A percentile compares a stretch with the other conserved stretches of the same genome.
Conservation (phyloP, 1,140 invertebrate species). For the Drosophila virilis region DNA sequence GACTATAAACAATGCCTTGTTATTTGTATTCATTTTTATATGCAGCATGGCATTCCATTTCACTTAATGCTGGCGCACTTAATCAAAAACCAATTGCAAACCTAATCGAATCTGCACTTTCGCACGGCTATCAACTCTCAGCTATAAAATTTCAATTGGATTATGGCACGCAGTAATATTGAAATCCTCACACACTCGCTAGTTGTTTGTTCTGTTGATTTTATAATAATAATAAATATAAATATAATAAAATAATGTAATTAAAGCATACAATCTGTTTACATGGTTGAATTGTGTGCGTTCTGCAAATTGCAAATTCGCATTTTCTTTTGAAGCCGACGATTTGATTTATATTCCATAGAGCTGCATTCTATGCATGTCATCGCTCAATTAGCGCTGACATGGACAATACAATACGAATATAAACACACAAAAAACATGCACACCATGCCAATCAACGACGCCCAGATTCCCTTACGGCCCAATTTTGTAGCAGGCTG, state of each 20-base stretch:
- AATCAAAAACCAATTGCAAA: conserved; percentile 29
- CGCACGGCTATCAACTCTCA: background rate
- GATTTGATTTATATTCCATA: conserved; percentile 37
- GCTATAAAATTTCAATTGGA: conserved; percentile 32
- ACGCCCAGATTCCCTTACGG: background rate
- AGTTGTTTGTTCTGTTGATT: conserved; percentile 8
- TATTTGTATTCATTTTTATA: no score
- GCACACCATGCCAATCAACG: background rate
- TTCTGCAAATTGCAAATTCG: conserved; percentile 26
- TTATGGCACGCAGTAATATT: conserved; percentile 23
- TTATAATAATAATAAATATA: conserved; percentile 21
- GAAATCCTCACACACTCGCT: background rate
- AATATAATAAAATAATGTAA: conserved; percentile 32
- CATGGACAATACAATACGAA: conserved; percentile 20
- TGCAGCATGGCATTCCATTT: no score
- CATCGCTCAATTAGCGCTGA: conserved; percentile 43
- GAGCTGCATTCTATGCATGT: conserved; percentile 31
- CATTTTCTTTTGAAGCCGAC: conserved; percentile 21
- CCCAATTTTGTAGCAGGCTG: no score
- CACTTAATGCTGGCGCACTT: conserved; percentile 3
- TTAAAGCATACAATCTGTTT: conserved; percentile 36
- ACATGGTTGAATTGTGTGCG: conserved; percentile 10
- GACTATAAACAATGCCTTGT: no score
- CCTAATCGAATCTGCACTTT: conserved; percentile 18
- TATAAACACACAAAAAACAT: conserved; percentile 9